Conservation (phyloP, 2,113 vertebrate genomes). For the Antechinus flavipes region DNA sequence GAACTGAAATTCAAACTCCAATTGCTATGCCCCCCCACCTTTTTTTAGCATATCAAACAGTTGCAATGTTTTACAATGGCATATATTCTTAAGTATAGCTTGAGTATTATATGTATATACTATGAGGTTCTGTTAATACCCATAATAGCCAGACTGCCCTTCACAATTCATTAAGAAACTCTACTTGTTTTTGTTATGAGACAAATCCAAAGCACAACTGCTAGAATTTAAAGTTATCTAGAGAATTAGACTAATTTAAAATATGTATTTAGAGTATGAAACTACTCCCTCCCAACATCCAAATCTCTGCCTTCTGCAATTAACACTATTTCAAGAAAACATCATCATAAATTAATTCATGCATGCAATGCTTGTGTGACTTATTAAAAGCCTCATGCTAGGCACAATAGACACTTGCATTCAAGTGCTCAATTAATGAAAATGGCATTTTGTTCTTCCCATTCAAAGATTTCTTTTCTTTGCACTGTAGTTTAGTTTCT, state of each 20-base stretch:
- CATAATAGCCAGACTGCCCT: not conserved
- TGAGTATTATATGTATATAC: not conserved
- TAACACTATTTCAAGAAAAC: constrained; percentile 78
- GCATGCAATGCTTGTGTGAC: constrained; percentile 71
- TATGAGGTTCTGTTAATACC: constrained; percentile 51
- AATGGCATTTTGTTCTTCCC: constrained; percentile 65
- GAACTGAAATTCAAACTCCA: not conserved
- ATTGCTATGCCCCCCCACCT: not conserved
- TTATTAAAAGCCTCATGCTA: constrained; percentile 57
- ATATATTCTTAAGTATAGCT: not conserved
- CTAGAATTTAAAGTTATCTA: constrained; percentile 57
- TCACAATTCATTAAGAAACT: not conserved
- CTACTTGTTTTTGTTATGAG: not conserved
- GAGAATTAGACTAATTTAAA: constrained; percentile 81
- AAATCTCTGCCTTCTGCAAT: constrained; percentile 54
- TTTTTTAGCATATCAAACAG: not conserved
- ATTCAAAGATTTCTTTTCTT: constrained; percentile 53
- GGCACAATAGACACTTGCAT: constrained; percentile 67
- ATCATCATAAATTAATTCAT: constrained; percentile 77
- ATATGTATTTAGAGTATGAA: constrained; percentile 75
- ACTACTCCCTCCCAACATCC: constrained; percentile 15
- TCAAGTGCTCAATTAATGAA: constrained; percentile 60
- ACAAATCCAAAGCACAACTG: constrained; percentile 66
- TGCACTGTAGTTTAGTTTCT: constrained; percentile 32
- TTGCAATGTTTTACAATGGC: not conserved